Conservation (phyloP, 2,113 vertebrate genomes). For the Osmerus eperlanus region DNA sequence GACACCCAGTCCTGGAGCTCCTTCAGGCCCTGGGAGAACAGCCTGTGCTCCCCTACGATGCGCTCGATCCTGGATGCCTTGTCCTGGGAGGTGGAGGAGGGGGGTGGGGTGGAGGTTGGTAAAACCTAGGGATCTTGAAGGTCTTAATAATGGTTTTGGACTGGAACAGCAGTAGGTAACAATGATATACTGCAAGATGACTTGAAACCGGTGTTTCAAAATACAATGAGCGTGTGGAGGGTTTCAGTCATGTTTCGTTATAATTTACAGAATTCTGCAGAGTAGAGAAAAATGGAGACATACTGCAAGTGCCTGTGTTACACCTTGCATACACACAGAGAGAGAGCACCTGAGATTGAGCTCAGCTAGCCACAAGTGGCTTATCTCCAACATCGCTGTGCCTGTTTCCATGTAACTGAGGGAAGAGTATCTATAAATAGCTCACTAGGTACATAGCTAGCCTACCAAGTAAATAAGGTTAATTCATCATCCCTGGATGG, state of each 20-base stretch:
- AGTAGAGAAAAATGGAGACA: neutral
- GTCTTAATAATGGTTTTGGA: constrained; percentile 1
- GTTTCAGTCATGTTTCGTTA: constrained; percentile 12
- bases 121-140: constrained; percentile 7
- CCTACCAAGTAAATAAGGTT: constrained; percentile 50
- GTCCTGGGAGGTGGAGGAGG: constrained; percentile 71
- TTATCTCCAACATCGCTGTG: constrained; percentile 26
- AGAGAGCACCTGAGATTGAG: neutral
- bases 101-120: constrained; percentile 15
- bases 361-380: constrained; percentile 33
- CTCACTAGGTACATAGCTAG: constrained; percentile 14
- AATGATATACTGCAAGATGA: no score
- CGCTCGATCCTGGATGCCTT: constrained; percentile 90
- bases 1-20: constrained; percentile 93
- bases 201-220: no score
- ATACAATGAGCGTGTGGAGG: no score
- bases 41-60: constrained; percentile 86
- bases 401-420: constrained; percentile 52
- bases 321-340: no score
- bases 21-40: constrained; percentile 84
- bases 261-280: constrained; percentile 26
- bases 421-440: constrained; percentile 62
- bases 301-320: no score
- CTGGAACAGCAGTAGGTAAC: neutral
- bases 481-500: constrained; percentile 48